Evolutionary conservation across 2,113 vertebrate species (phyloP), one percentile per base, ranked within the genome.

Genomic region (Dicerorhinus sumatrensis): DNA sequence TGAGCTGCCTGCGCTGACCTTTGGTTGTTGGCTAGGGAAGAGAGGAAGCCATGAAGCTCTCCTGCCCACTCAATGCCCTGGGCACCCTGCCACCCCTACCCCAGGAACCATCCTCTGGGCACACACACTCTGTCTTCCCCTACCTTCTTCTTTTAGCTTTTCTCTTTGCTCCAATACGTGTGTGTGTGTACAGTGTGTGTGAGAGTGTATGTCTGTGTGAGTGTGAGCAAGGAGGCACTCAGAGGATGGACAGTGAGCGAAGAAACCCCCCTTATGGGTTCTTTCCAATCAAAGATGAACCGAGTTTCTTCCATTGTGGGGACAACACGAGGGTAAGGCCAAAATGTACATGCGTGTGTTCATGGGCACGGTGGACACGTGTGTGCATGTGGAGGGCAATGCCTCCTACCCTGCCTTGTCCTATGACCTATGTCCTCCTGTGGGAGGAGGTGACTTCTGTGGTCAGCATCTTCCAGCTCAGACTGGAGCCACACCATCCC

Each of bases 1-100:
- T 98, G 89, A 99, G 99, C 99, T 96, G 98, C 99, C 98, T 96
- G 98, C 97, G 98, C 98, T 99, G 99, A 99, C 99, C 99, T 99
- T 99, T 98, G 97, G 97, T 99, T 96, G 98, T 98, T 98, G 98
- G 95, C 96, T 98, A 96, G 97, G 97, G 98, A 98, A 96, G 98
- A 98, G 99, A 99, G 98, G 98, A 98, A 99, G 98, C 98, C 91
- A 94, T 97, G 97, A 99, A 80, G 97, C 70, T 76, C 75, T 98
- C 99, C 98, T 98, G 98, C 96, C 98, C 96, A 99, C 99, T 99
- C 99, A 99, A 98, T 99, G 99, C 98, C 97, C 98, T 87, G 97
- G 98, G 98, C 80, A 99, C 87, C n/a, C 88, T 96, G 97, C 95
- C 84, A 56, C 94, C 77, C 51, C 73, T 25, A 25, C 79, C 95